phyloP scores from a whole-genome alignment of 2,888 invertebrate species.

The Lepidochitona cinerea region DNA sequence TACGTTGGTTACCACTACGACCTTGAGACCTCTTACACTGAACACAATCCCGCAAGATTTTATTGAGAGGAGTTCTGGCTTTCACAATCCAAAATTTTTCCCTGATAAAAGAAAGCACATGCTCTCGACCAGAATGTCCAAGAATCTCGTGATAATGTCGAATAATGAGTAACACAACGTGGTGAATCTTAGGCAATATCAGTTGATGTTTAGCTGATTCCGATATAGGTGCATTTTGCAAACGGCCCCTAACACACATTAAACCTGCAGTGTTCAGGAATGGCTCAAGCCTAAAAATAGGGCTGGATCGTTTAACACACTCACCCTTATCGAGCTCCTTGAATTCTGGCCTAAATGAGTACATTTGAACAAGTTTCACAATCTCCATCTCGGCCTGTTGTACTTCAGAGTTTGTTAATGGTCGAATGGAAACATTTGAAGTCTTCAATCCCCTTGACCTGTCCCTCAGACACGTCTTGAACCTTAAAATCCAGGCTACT shows the following conservation, averaged over 20 bases:
- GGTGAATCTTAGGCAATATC: slow-evolving; percentile 6
- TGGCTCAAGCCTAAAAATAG: no score
- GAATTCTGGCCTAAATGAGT: no score
- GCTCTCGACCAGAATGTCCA: slow-evolving; percentile 10
- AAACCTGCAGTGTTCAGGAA: not conserved
- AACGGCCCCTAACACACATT: slow-evolving; percentile 1
- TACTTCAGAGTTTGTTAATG: no score
- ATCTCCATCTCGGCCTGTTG: no score
- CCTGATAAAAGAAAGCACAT: slow-evolving; percentile 5
- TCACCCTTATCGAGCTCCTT: no score
- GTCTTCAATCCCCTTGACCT: not conserved
- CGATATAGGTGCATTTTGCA: not conserved
- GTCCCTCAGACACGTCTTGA: not conserved
- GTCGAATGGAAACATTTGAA: no score
- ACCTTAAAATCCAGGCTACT: slow-evolving; percentile 7
- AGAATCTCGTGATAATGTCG: not conserved
- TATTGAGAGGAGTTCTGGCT: not conserved
- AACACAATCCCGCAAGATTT: not conserved
- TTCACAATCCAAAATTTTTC: slow-evolving; percentile 11
- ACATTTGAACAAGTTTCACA: no score
- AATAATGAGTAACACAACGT: not conserved
- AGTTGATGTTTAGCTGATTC: not conserved
- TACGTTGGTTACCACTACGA: not conserved
- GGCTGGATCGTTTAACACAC: no score
- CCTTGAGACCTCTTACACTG: slow-evolving; percentile 10